Base-by-base conservation (phyloP, 2,113 vertebrate species). In the Lepus europaeus region DNA sequence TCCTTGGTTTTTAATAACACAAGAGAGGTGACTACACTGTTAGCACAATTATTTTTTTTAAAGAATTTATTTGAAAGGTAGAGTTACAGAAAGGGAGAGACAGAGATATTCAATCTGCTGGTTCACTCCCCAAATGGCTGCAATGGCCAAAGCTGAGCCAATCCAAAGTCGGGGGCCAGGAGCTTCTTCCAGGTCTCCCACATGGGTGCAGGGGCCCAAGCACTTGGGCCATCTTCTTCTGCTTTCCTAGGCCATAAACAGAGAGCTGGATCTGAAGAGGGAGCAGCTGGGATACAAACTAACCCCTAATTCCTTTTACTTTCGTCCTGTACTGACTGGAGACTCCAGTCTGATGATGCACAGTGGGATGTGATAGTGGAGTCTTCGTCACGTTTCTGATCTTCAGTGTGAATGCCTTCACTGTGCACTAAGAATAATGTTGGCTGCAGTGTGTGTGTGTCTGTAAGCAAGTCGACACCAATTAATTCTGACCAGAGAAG, bases 221-320 rank as follows among this genome's bases (percentile, higher is more conserved):
- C 45, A 45, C 45, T 45, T 45, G 45, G 45, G 6, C 45, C 45
- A 45, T 45, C 45, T 45, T 45, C 45, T 45, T 6, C 45, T 45
- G 45, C 45, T 45, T 45, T 45, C 45, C 6, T 6, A 45, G 45
- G 45, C 45, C 45, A 45, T 45, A 45, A 39, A 6, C 45, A 45
- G 45, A 45, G 45, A 45, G 45, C 45, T 45, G 45, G 45, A 45
- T 45, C 45, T 45, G 45, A 5, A 45, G 45, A 45, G 45, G 45
- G 45, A 45, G 45, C 45, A 45, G 45, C 45, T 45, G 45, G 45
- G 45, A 45, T 45, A 45, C 45, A 45, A 45, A 45, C 45, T 45
- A 6, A 45, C 14, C 87, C 84, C 84, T 36, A 92, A 73, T 74
- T 92, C 29, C 88, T 81, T 93, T 93, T 76, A 33, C 59, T 90